These are phyloP conservation scores for Nephrotoma flavescens DNA, from an alignment of 2,888 invertebrate species.

Conservation along the genomic window DNA sequence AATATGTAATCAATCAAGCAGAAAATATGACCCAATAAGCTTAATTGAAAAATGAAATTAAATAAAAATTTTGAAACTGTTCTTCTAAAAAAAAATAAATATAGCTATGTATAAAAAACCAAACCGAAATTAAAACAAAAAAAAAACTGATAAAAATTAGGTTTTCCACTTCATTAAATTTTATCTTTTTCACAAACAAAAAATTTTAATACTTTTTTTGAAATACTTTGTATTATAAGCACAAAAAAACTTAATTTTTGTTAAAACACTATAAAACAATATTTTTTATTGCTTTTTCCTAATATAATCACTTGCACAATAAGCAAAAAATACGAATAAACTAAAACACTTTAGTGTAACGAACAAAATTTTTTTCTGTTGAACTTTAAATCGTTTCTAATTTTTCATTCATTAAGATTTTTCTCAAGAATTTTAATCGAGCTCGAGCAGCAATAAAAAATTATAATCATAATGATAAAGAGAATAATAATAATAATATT, in stretches of 20 bases:
- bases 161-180: neutral
- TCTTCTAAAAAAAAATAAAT: too few relatives aligned
- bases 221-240: neutral
- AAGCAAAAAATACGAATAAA: neutral
- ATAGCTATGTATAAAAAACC: neutral
- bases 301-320: neutral
- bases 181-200: neutral
- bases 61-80: neutral
- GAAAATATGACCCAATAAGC: neutral
- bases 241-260: neutral
- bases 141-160: neutral
- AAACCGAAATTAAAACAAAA: neutral
- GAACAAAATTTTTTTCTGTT: neutral
- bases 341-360: neutral
- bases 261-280: neutral
- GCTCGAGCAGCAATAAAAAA: too few relatives aligned
- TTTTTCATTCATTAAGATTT: neutral
- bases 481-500: too few relatives aligned
- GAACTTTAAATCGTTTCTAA: neutral
- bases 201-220: neutral
- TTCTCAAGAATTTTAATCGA: neutral
- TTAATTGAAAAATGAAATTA: neutral
- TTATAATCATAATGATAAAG: too few relatives aligned
- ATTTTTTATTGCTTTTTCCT: neutral
- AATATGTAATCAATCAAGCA: neutral